These are phyloP conservation scores for Crotalus tigris DNA, from an alignment of 2,113 vertebrate species.

Conservation along the genomic window DNA sequence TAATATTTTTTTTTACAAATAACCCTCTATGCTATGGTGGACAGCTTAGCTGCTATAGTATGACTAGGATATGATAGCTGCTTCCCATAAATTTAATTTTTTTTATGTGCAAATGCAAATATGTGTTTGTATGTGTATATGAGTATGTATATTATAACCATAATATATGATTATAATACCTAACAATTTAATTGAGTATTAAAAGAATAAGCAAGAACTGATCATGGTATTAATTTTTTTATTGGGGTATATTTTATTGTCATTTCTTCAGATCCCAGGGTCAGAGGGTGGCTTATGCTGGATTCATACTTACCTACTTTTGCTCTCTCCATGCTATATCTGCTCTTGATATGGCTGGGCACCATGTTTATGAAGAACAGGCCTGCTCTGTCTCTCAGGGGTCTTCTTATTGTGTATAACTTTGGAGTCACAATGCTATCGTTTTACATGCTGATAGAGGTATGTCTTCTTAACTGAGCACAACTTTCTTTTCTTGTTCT, in stretches of 20 bases:
- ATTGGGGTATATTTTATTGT: not conserved
- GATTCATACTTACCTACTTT: conserved; percentile 85
- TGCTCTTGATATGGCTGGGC: conserved; percentile 80
- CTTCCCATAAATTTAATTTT: not conserved
- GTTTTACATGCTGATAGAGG: conserved; percentile 84
- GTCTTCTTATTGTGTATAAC: conserved; percentile 80
- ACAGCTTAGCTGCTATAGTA: not conserved
- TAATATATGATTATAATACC: not conserved
- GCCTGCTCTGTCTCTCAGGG: conserved; percentile 77
- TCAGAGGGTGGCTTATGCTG: conserved; percentile 85
- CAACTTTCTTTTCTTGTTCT: not conserved
- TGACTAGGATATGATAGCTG: not conserved
- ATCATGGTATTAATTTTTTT: not conserved
- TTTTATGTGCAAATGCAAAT: not conserved
- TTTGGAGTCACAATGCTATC: conserved; percentile 82
- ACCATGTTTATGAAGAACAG: conserved; percentile 80
- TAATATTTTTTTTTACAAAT: not conserved
- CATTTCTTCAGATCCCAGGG: conserved; percentile 75
- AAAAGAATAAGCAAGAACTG: not conserved
- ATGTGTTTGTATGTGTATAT: not conserved
- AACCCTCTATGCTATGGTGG: not conserved
- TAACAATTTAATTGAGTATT: not conserved
- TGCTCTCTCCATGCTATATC: conserved; percentile 74
- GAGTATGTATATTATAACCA: not conserved
- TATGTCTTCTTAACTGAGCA: conserved; percentile 49